Evolutionary conservation across 2,113 vertebrate species (phyloP).

Genomic region (Sciurus niger): DNA sequence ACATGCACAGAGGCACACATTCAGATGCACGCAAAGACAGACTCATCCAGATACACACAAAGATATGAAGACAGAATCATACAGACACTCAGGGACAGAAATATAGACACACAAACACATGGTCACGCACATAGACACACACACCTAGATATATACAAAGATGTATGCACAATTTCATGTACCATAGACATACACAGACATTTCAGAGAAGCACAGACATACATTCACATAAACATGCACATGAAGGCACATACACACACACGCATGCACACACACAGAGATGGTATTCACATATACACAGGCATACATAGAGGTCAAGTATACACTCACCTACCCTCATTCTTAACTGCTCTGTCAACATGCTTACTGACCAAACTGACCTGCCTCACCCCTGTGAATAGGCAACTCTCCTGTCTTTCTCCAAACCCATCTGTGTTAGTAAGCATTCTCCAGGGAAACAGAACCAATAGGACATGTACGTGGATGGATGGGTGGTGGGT

Average conservation of each 20-base stretch:
- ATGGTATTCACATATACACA: neutral
- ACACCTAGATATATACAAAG: neutral
- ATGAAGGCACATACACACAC: neutral
- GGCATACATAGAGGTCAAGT: neutral
- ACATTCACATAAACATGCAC: neutral
- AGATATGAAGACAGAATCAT: no score
- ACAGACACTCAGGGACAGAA: neutral
- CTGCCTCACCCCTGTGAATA: neutral
- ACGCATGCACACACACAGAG: neutral
- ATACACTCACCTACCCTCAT: neutral
- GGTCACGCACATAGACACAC: neutral
- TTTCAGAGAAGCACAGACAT: neutral
- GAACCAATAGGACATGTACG: neutral
- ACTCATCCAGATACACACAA: neutral
- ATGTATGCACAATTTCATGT: neutral
- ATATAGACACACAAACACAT: neutral
- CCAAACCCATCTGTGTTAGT: neutral
- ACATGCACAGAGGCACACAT: neutral
- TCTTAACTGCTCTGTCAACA: no score
- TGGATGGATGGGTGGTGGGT: neutral
- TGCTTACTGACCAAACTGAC: no score
- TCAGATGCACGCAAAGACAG: neutral
- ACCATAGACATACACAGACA: neutral
- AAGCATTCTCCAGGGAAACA: conserved; percentile 5
- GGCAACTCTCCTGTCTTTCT: neutral